Conservation (phyloP, 2,888 invertebrate species). For the Xestia rhomboidea region DNA sequence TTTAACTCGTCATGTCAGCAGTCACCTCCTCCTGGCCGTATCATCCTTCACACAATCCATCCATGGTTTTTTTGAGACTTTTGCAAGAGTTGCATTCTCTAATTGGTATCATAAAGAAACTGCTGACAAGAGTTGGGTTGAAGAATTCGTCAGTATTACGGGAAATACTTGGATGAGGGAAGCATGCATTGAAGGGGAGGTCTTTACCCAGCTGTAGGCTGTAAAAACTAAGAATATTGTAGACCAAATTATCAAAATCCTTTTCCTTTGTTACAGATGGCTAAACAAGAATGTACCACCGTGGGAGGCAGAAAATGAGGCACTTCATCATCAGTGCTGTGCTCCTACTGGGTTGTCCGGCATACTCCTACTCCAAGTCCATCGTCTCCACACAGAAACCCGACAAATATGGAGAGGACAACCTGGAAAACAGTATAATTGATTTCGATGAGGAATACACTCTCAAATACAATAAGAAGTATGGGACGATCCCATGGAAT, state of each 20-base stretch:
- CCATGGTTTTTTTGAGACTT: not conserved
- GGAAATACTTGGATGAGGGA: not conserved
- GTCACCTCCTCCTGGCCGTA: too few species aligned
- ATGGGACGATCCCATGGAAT: constrained; percentile 78
- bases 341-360: constrained; percentile 72
- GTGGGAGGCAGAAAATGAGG: constrained; percentile 84
- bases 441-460: constrained; percentile 86
- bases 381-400: constrained; percentile 72
- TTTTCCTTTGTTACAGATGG: constrained; percentile 82
- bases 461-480: constrained; percentile 82
- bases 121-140: not conserved
- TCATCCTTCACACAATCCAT: too few species aligned
- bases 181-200: not conserved
- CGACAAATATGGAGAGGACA: constrained; percentile 71
- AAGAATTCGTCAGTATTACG: not conserved
- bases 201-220: not conserved
- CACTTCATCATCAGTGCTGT: constrained; percentile 77
- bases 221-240: not conserved
- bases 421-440: constrained; percentile 84
- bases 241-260: not conserved
- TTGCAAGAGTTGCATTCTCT: not conserved
- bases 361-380: constrained; percentile 72
- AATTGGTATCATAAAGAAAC: not conserved
- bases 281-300: constrained; percentile 79
- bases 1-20: too few species aligned